Percentiles rank a stretch among this genome's conserved stretches.
phyloP scores from a whole-genome alignment of 2,888 invertebrate species.

The Alloplasta piceator region DNA sequence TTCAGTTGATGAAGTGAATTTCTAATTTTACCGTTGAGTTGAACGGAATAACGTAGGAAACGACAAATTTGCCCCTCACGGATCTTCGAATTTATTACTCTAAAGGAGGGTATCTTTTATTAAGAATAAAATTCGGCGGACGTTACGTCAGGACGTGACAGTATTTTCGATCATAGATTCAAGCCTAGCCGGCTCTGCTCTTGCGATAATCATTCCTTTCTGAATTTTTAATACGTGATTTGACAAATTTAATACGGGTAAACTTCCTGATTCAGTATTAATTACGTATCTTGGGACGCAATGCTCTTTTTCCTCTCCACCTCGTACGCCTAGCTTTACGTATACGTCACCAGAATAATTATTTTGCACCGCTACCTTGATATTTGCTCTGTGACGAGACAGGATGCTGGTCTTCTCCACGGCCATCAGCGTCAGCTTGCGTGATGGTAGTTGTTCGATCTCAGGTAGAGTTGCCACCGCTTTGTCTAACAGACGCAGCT shows the following conservation, averaged over 20 bases:
- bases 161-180: not conserved
- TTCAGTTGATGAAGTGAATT: too few species aligned
- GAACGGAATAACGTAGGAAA: too few species aligned
- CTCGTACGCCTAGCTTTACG: constrained; percentile 46
- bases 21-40: too few species aligned
- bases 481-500: constrained; percentile 44
- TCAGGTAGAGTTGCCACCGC: constrained; percentile 40
- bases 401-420: constrained; percentile 52
- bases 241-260: constrained; percentile 37
- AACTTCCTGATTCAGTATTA: constrained; percentile 1
- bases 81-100: too few species aligned
- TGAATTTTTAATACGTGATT: constrained; percentile 5
- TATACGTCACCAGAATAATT: constrained; percentile 46
- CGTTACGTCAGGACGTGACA: too few species aligned
- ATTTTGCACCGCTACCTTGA: constrained; percentile 60
- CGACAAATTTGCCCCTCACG: too few species aligned
- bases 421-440: constrained; percentile 30
- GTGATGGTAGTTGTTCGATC: constrained; percentile 40
- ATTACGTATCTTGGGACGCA: constrained; percentile 42
- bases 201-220: constrained; percentile 11
- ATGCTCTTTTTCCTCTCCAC: constrained; percentile 23
- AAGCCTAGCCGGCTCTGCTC: not conserved
- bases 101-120: too few species aligned
- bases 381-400: constrained; percentile 65
- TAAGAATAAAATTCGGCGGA: too few species aligned